Base-by-base conservation (phyloP, 2,888 invertebrate genomes). In the Aphelenchoides bicaudatus region DNA sequence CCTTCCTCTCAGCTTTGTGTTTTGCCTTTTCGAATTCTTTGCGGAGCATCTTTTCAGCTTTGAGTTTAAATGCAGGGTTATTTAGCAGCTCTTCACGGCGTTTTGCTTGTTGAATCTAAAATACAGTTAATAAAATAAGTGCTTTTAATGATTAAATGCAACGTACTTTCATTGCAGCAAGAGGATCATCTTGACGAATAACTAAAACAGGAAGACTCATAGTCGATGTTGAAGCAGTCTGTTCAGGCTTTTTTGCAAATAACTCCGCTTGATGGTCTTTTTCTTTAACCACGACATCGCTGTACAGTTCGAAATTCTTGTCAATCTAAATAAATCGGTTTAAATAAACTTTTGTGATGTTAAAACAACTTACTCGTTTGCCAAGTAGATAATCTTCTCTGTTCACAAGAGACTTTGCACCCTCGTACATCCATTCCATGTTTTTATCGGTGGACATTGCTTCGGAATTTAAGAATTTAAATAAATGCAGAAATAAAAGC, bases 361-460 rank as follows among this genome's bases (percentile, higher is more conserved):
- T 19, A 21, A 2, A n/a, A 21, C 13, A 43, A 25, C 56, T 23
- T 19, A 74, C 74, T 58, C 63, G 66, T 52, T 75, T 75, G 49
- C 74, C 74, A 13, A 74, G 64, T 43, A 74, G 51, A 59, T 74
- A 74, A 38, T 74, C 75, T 56, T 75, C 75, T 25, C 74, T 58
- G 38, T 75, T 74, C 0, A 72, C 72, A 27, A 62, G 54, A 6
- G 72, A 63, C 54, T 75, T 75, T 19, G 68, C 63, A 5, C 75
- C 75, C 23, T 73, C 70, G 59, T 74, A 74, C 74, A 75, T 75
- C 75, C 75, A 75, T 46, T 62, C 61, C 27, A 74, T 71, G 8
- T 62, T 63, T 31, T 60, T 61, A 29, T 68, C 52, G 16, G 57
- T 39, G 25, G n/a, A n/a, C 51, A 43, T 34, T 13, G 13, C 34